These are phyloP conservation scores for Tinamus guttatus DNA, from an alignment of 2,113 vertebrate species.

Conservation along the genomic window DNA sequence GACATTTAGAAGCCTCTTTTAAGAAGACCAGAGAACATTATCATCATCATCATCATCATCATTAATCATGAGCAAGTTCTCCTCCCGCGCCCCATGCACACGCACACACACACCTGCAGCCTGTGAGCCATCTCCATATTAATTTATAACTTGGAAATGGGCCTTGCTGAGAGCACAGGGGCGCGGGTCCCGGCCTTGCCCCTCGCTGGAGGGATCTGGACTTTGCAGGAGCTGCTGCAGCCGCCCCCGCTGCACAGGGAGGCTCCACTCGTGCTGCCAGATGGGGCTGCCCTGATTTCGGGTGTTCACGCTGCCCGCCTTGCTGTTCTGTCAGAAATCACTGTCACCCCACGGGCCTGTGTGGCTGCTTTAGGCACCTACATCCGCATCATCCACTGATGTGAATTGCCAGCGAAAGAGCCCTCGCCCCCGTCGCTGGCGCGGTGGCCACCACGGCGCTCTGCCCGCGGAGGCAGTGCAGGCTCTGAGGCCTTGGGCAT, in stretches of 20 bases:
- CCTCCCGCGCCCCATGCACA: not conserved
- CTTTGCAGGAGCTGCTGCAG: not conserved
- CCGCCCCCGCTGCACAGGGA: not conserved
- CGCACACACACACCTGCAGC: not conserved
- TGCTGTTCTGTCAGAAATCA: constrained; percentile 19
- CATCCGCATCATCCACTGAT: not conserved
- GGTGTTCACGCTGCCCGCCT: constrained; percentile 47
- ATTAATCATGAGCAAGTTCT: not conserved
- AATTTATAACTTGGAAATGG: not conserved
- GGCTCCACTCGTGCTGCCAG: constrained; percentile 29
- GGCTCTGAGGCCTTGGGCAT: not conserved
- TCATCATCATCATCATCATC: not conserved
- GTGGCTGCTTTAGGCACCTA: not conserved
- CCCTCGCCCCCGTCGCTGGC: not conserved
- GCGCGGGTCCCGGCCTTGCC: not conserved
- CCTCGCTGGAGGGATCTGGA: not conserved
- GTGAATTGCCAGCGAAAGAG: not conserved
- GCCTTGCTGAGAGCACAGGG: not conserved
- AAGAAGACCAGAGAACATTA: not conserved
- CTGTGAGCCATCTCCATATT: not conserved
- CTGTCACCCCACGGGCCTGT: constrained; percentile 12
- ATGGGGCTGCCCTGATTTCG: constrained; percentile 14
- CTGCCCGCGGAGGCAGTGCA: not conserved
- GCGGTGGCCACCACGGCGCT: accelerated
- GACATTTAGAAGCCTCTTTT: not conserved